Evolutionary conservation across 2,113 vertebrate species (phyloP), one percentile per base, ranked within the genome.

Genomic region (Mobula hypostoma): DNA sequence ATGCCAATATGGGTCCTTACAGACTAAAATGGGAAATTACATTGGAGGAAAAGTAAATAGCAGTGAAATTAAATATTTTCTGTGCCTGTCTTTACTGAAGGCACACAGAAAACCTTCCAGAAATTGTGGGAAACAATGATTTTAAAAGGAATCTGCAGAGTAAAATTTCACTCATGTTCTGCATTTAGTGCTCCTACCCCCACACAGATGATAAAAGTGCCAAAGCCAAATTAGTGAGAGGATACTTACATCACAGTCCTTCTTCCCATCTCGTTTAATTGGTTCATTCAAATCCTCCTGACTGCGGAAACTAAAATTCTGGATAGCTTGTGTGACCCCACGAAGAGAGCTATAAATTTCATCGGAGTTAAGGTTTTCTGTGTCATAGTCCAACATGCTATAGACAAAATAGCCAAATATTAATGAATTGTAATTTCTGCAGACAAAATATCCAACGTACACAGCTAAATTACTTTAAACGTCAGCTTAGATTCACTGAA

Each of bases 311-410:
- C 99, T 99, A 96, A 99, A 99, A 95, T 98, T 99, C 96, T 99
- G 98, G 95, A 99, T 99, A 2, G 99, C 99, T 96, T 99, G 98
- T 2, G 98, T 99, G 95, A 99, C 99, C 7, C 99, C 99, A 70
- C 98, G 98, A 95, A 99, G 97, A 27, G 99, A 99, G 96, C 98
- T 99, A 96, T 99, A 99, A 97, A 99, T 99, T 97, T 99, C 98
- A 94, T 99, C 99, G 9, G 99, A 98, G 96, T 99, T 99, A 97
- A 99, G 97, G 97, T 99, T 99, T 96, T 99, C 99, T 0, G 98
- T 99, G 96, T 99, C 99, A 94, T 99, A 99, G 96, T 99, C 99
- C 97, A 98, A 97, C 98, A 99, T 97, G 97, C 98, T 99, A 95
- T 95, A 74, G 36, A 74, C 7, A 56, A 79, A 80, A 48, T 36